Base-by-base conservation (phyloP, 2,797 vertebrate genomes). In the Poecile montanus region DNA sequence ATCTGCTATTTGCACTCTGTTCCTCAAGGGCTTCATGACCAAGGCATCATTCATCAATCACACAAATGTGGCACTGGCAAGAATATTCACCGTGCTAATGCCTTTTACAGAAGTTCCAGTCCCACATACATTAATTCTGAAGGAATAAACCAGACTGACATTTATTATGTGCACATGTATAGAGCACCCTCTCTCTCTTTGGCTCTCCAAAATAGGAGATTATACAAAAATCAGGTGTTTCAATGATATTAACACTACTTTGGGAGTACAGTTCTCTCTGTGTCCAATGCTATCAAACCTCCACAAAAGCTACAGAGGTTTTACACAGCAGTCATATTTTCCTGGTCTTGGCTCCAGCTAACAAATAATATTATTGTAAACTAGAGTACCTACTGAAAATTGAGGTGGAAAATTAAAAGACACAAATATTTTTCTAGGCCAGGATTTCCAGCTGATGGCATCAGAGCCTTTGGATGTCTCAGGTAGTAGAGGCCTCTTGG, bases 101-200 rank as follows among this genome's bases (percentile, higher is more conserved):
- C 44, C 72, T 97, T 97, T 96, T 57, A 92, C 94, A 96, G 94
- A 94, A 93, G 72, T 89, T 85, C 56, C 71, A 94, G 51, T 76
- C 80, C 71, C 88, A 93, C 25, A 68, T 57, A 71, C 67, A 88
- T 91, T 88, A 82, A 88, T 86, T 82, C 34, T 87, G 40, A 90
- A 89, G 80, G 50, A 95, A 95, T 94, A 96, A 95, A 93, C 68
- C 94, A 94, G 85, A 85, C 68, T 88, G 94, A 94, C 94, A 77
- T 95, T 96, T 91, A 96, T 91, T 92, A 86, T 57, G 79, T 95
- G 95, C 89, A 79, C 74, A 79, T 48, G 63, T 77, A 85, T 48
- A 85, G 42, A 91, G 91, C 90, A 91, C 61, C 11, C 56, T 80
- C 89, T 68, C 63, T 63, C 42, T 58, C 65, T 58, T 70, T 74